phyloP scores from a whole-genome alignment of 2,888 invertebrate genomes.

The Drosophila quinaria region DNA sequence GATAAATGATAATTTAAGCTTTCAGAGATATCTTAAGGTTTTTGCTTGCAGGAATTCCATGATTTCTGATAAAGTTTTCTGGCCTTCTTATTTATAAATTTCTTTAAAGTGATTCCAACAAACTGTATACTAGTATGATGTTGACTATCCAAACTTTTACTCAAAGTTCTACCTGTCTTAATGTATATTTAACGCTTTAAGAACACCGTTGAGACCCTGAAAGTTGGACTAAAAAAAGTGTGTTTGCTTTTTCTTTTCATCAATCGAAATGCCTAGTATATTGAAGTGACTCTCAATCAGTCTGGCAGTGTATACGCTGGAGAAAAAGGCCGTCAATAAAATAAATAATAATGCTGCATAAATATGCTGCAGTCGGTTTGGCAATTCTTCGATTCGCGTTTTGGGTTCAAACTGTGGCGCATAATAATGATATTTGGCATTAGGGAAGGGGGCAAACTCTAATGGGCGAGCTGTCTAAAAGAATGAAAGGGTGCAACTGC shows the following conservation, averaged over 20 bases:
- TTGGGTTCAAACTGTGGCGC: slow-evolving; percentile 37
- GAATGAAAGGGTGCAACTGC: slow-evolving; percentile 75
- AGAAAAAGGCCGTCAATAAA: slow-evolving; percentile 75
- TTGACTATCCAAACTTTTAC: background rate
- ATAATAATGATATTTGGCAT: slow-evolving; percentile 73
- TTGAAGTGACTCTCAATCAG: slow-evolving; percentile 41
- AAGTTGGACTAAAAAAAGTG: slow-evolving; percentile 7
- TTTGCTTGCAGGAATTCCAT: background rate
- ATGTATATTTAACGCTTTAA: background rate
- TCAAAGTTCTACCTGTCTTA: background rate
- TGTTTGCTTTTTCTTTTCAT: slow-evolving; percentile 2
- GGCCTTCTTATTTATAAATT: background rate
- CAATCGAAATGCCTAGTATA: slow-evolving; percentile 8
- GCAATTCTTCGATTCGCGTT: slow-evolving; percentile 39
- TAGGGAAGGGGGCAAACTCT: slow-evolving; percentile 4
- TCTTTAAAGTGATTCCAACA: background rate
- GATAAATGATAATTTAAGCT: no score
- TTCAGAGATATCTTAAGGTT: no score
- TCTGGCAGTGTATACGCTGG: slow-evolving; percentile 35
- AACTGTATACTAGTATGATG: background rate
- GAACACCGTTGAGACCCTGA: background rate
- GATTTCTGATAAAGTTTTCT: no score
- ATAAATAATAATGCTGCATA: slow-evolving; percentile 80
- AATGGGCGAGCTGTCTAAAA: slow-evolving; percentile 48
- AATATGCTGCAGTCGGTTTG: slow-evolving; percentile 64